Evolutionary conservation across 2,113 vertebrate genomes (phyloP).

Genomic region (Macquaria australasica): DNA sequence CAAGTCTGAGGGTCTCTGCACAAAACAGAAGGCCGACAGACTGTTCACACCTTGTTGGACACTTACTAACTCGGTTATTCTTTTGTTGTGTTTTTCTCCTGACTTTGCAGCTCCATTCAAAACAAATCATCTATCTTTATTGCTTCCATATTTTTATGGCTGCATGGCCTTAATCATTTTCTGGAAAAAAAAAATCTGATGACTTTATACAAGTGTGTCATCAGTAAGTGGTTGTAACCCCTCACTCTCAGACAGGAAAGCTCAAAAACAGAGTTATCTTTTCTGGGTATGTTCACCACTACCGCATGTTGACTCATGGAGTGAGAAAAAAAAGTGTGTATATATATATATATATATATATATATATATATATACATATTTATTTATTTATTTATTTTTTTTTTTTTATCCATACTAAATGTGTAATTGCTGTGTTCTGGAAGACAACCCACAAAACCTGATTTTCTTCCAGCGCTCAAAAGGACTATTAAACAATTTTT

Average conservation of each 20-base stretch:
- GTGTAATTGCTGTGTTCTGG: not conserved
- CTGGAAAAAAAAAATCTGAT: not conserved
- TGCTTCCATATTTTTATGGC: not conserved
- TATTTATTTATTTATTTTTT: no score
- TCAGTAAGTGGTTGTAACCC: not conserved
- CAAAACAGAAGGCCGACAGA: constrained; percentile 4
- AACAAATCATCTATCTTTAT: constrained; percentile 32
- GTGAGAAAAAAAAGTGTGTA: not conserved
- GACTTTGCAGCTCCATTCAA: constrained; percentile 32
- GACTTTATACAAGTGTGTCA: constrained; percentile 16
- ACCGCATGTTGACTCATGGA: not conserved
- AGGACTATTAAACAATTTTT: not conserved
- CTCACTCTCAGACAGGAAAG: not conserved
- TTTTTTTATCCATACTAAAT: not conserved
- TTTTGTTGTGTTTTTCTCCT: constrained; percentile 34
- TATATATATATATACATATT: not conserved
- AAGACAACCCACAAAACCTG: not conserved
- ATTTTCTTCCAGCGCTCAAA: not conserved
- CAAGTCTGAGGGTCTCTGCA: not conserved
- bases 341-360: not conserved
- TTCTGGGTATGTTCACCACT: not conserved
- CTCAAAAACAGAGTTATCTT: not conserved
- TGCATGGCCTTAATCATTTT: not conserved
- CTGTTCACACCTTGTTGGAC: not conserved
- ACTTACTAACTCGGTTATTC: not conserved